A percentile compares a stretch with the other conserved stretches of the same genome.
Evolutionary conservation across 1,140 invertebrate genomes (phyloP).

Genomic region (Pogonus chalceus): DNA sequence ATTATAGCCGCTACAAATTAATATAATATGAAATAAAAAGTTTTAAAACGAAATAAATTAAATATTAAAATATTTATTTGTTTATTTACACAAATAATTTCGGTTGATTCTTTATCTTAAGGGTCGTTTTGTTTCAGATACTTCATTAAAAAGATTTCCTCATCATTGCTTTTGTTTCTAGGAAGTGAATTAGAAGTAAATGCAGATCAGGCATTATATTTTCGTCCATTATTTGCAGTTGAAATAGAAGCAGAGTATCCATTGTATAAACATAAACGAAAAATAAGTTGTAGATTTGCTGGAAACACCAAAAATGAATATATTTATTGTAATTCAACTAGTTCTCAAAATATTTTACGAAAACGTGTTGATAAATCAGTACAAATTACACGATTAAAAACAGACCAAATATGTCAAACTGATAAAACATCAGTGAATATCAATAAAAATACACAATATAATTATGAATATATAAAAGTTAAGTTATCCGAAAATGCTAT

Average conservation of each 20-base stretch:
- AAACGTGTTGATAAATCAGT: constrained; percentile 41
- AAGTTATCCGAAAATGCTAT: background rate
- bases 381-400: constrained; percentile 38
- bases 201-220: constrained; percentile 38
- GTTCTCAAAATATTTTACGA: constrained; percentile 41
- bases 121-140: too few relatives aligned
- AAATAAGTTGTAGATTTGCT: constrained; percentile 40
- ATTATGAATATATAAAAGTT: constrained; percentile 34
- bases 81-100: too few relatives aligned
- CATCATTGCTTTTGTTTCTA: too few relatives aligned
- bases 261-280: constrained; percentile 36
- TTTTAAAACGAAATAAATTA: too few relatives aligned
- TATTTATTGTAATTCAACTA: constrained; percentile 44
- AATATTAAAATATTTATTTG: too few relatives aligned
- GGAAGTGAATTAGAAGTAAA: constrained; percentile 55
- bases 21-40: too few relatives aligned
- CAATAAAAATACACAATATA: constrained; percentile 57
- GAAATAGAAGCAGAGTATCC: constrained; percentile 53
- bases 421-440: too few relatives aligned
- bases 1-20: too few relatives aligned
- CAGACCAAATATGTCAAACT: constrained; percentile 52
- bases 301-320: constrained; percentile 53
- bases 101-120: too few relatives aligned
- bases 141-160: too few relatives aligned
- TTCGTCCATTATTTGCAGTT: constrained; percentile 47